Base-by-base conservation (phyloP, 2,797 vertebrate species). In the Sebastes hubbsi region DNA sequence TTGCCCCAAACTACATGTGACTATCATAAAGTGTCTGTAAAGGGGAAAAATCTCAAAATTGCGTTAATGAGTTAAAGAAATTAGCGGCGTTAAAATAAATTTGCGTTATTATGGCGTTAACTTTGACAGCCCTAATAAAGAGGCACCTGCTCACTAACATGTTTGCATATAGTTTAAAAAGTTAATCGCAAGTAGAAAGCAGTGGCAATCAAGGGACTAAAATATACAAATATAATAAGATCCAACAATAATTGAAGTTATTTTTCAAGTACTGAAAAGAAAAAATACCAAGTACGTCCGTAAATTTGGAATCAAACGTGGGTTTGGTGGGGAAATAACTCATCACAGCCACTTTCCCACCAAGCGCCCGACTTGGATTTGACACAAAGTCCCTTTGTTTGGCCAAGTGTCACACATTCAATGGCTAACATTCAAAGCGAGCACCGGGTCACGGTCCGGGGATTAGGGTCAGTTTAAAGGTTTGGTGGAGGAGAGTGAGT, bases 311-410 rank as follows among this genome's bases (percentile, higher is more conserved):
- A 78, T 72, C 32, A 78, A 64, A 81, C 54, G 36, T 25, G 72
- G 30, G 10, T 76, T 76, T 70, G 58, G 30, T 66, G 38, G 82
- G 75, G 72, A 89, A 89, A 79, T 83, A 83, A 90, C 74, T 81
- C 56, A 78, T 92, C 82, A 67, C 74, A 56, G 81, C 72, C 78
- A 82, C 75, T 92, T 92, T 94, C 92, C 91, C 92, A 92, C 88
- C 86, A 34, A 84, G n/a, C 3, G 5, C 72, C 65, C 4, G 24
- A 78, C 78, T 77, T 80, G 72, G 76, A 88, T 90, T 87, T 80
- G 54, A 88, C 73, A 95, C 89, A 93, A 92, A 91, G 92, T 91
- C 78, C 76, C 88, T 92, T 95, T 94, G 93, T 94, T 84, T 92
- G 90, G 77, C 71, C 18, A 80, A 87, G 85, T 88, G 88, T 80